These are phyloP conservation scores for Cromileptes altivelis DNA, from an alignment of 2,113 vertebrate species.

Conservation along the genomic window DNA sequence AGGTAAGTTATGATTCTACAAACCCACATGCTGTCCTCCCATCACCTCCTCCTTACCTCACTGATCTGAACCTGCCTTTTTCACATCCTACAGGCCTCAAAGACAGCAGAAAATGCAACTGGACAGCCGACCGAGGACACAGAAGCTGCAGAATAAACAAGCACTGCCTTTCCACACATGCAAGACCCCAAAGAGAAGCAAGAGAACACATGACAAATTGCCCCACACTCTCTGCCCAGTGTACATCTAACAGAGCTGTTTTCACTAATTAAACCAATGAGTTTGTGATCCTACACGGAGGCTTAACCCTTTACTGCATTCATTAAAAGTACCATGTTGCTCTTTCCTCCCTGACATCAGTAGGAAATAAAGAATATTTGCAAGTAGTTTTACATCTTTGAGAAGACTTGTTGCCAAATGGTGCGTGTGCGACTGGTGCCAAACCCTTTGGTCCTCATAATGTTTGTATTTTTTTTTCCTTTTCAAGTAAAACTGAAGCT, in stretches of 20 bases:
- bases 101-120: slow-evolving; percentile 93
- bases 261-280: slow-evolving; percentile 46
- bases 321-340: background rate
- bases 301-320: slow-evolving; percentile 68
- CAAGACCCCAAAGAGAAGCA: slow-evolving; percentile 69
- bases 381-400: slow-evolving; percentile 31
- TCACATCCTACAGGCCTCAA: slow-evolving; percentile 88
- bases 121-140: slow-evolving; percentile 89
- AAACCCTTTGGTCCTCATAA: background rate
- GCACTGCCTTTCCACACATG: slow-evolving; percentile 67
- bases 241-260: slow-evolving; percentile 13
- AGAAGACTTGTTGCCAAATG: slow-evolving; percentile 44
- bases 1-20: slow-evolving; percentile 82
- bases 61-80: background rate
- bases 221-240: slow-evolving; percentile 39
- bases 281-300: slow-evolving; percentile 32
- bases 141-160: slow-evolving; percentile 88
- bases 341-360: slow-evolving; percentile 1
- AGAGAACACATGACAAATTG: slow-evolving; percentile 41
- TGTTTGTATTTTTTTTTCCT: background rate
- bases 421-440: background rate
- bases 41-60: background rate
- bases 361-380: slow-evolving; percentile 29
- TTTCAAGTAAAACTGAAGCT: slow-evolving; percentile 7
- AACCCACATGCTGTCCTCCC: background rate